Base-by-base conservation (phyloP, 1,140 invertebrate genomes). In the Zaprionus kolodkinae region DNA sequence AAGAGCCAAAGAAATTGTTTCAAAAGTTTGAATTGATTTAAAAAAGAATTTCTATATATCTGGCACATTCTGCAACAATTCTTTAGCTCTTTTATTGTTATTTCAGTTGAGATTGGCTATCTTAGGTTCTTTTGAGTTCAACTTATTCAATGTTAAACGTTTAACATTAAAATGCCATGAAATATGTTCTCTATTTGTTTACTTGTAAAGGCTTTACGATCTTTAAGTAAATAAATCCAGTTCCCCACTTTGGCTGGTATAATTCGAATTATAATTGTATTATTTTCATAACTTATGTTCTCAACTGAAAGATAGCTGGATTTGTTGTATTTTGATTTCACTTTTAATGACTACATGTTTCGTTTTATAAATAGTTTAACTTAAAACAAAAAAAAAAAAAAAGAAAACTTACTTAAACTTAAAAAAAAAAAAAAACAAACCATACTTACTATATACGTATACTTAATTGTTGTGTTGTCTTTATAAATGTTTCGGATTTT, bases 401-500 rank as follows among this genome's bases (percentile, higher is more conserved):
- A 60, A 59, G 9, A 38, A 27, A 74, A 69, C 50, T 69, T 57
- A 64, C 81, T 70, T 59, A 43, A 55, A 61, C 55, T 67, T 69
- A 70, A 45, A 52, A 33, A 33, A 33, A 40, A 56, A 48, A n/a
- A n/a, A n/a, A n/a, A n/a, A n/a, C 25, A 27, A 40, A 12, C 15
- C 27, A 55, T 55, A 60, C 15, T 61, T 45, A 70, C 35, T 54
- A 71, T 76, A 79, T 78, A 87, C 80, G 77, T 88, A 76, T 88
- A 68, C 69, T 80, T 87, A 78, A 91, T 45, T 82, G 87, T 92
- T 91, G 89, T 92, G 91, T 91, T 92, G 89, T 92, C 85, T 92
- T 82, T 78, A 89, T 92, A 87, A 91, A 92, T 92, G 88, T 92
- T 92, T 92, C 82, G 90, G 85, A 92, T 74, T 91, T 81, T 91